phyloP scores from a whole-genome alignment of 2,797 vertebrate species.

The Astyanax mexicanus region DNA sequence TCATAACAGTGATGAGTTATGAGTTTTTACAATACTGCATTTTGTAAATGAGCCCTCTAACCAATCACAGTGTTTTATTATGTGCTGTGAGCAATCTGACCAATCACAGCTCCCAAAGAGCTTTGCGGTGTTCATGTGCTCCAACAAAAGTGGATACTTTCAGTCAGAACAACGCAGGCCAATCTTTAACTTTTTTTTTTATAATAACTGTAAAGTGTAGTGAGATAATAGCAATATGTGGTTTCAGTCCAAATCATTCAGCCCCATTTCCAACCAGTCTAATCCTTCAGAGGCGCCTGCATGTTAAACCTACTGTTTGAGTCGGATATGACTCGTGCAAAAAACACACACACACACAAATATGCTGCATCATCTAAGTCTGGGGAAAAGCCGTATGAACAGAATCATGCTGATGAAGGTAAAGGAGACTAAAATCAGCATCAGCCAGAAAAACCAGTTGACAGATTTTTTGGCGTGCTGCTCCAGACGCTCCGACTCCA shows the following conservation, averaged over 20 bases:
- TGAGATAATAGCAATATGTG: not conserved
- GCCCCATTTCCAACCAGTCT: not conserved
- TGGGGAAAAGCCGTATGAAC: constrained; percentile 94
- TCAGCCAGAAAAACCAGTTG: constrained; percentile 97
- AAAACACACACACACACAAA: not conserved
- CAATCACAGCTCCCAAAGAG: no score
- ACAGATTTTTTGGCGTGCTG: constrained; percentile 97
- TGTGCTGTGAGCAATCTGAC: no score
- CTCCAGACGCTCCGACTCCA: constrained; percentile 92
- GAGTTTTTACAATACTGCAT: not conserved
- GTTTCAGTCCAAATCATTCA: not conserved
- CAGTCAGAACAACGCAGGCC: no score
- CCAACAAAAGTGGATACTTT: no score
- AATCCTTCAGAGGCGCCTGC: not conserved
- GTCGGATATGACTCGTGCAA: not conserved
- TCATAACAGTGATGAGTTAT: no score
- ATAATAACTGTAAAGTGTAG: no score
- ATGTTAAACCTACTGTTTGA: not conserved
- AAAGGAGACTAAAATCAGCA: constrained; percentile 94
- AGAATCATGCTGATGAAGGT: constrained; percentile 98
- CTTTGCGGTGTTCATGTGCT: no score
- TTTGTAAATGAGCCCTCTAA: not conserved
- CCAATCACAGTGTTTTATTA: no score
- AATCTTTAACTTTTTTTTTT: no score
- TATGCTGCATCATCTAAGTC: constrained; percentile 83